Conservation (phyloP, 2,113 vertebrate species). For the Caretta caretta region DNA sequence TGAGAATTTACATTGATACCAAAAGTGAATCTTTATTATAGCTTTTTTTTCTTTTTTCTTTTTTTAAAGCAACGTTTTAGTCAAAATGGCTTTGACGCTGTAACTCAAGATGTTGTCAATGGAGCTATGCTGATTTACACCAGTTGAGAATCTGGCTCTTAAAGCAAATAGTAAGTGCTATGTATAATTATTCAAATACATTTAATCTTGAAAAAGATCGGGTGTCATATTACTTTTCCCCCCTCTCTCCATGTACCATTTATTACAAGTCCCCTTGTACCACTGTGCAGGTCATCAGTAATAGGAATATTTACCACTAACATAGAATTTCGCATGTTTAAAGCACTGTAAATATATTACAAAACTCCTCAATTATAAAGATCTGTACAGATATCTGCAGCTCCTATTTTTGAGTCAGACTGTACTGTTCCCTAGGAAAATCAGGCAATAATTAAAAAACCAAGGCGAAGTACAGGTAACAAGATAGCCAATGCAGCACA, state of each 20-base stretch:
- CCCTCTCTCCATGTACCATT: not conserved
- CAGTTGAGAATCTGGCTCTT: not conserved
- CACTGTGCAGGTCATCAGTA: not conserved
- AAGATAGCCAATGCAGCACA: not conserved
- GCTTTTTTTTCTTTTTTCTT: too few species aligned
- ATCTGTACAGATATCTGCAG: not conserved
- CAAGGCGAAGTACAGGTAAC: not conserved
- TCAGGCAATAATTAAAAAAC: not conserved
- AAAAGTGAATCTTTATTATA: not conserved
- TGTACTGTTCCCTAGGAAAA: not conserved
- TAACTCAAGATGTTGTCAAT: not conserved
- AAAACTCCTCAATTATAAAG: not conserved
- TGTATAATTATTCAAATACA: not conserved
- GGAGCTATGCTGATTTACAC: not conserved
- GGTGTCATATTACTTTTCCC: not conserved
- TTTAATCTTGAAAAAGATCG: not conserved
- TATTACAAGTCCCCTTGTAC: not conserved
- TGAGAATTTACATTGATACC: not conserved
- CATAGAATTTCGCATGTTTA: rapidly evolving
- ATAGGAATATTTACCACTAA: not conserved
- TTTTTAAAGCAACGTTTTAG: not conserved
- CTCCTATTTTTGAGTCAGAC: not conserved
- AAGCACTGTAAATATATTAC: not conserved
- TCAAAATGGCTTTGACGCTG: not conserved
- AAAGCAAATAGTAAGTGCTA: not conserved